phyloP scores from a whole-genome alignment of 2,797 vertebrate species.

The Anabacerthia variegaticeps region DNA sequence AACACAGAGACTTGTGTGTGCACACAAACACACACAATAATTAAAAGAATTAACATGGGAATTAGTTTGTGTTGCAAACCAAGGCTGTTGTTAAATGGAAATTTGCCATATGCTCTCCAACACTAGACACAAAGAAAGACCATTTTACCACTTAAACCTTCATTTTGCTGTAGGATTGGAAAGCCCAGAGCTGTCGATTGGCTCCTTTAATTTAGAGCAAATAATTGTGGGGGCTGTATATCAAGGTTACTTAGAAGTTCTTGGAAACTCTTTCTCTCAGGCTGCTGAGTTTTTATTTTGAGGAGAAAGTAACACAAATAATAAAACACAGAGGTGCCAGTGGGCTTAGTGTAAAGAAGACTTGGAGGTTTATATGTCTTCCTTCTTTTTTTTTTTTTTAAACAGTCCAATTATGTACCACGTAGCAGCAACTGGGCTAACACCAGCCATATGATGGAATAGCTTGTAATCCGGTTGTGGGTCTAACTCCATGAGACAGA shows the following conservation, averaged over 20 bases:
- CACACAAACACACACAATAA: background rate
- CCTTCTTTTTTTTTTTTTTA: background rate
- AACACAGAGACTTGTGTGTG: background rate
- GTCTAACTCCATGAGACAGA: slow-evolving; percentile 59
- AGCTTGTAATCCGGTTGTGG: slow-evolving; percentile 74
- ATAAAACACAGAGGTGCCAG: background rate
- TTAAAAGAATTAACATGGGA: slow-evolving; percentile 37
- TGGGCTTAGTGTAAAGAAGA: slow-evolving; percentile 17
- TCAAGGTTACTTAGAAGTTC: background rate
- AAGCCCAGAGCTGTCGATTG: background rate
- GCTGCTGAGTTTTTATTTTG: background rate
- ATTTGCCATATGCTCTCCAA: slow-evolving; percentile 54
- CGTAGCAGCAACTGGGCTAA: slow-evolving; percentile 64
- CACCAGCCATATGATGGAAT: slow-evolving; percentile 70
- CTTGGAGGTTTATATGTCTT: background rate
- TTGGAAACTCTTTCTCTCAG: background rate
- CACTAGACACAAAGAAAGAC: slow-evolving; percentile 57
- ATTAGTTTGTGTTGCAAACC: slow-evolving; percentile 28
- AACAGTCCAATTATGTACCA: slow-evolving; percentile 60
- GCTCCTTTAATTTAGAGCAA: background rate
- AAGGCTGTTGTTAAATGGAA: slow-evolving; percentile 11
- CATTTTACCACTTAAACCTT: background rate
- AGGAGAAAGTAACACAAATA: slow-evolving; percentile 39
- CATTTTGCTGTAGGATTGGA: background rate
- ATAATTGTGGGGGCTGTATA: background rate